These are phyloP conservation scores for Helobdella robusta DNA, from an alignment of 2,888 invertebrate genomes.

Conservation along the genomic window DNA sequence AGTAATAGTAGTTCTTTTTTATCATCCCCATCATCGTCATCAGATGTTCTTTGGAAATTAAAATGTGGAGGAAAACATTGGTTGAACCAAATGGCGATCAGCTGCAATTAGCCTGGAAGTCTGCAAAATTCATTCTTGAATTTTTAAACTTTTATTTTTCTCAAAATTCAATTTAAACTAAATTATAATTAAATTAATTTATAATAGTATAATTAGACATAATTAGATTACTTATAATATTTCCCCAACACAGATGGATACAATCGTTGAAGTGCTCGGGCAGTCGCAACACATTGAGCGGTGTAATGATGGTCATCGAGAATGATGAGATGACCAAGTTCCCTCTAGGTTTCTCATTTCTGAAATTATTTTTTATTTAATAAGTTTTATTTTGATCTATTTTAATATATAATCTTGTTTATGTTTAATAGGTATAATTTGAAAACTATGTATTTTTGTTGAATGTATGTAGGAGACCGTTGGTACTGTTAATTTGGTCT, in stretches of 20 bases:
- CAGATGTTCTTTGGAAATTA: constrained; percentile 45
- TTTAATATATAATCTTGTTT: no score
- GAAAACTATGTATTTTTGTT: no score
- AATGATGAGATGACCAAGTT: constrained; percentile 45
- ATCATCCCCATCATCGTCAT: no score
- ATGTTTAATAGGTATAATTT: no score
- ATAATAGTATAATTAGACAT: neutral
- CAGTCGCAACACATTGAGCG: constrained; percentile 47
- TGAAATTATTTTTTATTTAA: no score
- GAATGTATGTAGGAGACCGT: no score
- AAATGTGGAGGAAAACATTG: constrained; percentile 46
- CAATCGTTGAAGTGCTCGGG: constrained; percentile 47
- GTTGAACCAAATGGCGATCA: constrained; percentile 45
- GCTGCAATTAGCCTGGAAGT: constrained; percentile 49
- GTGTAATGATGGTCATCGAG: constrained; percentile 45
- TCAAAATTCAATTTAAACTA: no score
- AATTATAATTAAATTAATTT: constrained; percentile 4
- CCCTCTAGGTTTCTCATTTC: constrained; percentile 43
- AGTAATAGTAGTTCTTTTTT: no score
- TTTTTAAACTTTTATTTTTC: neutral
- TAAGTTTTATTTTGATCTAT: no score
- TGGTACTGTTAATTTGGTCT: no score
- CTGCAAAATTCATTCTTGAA: neutral
- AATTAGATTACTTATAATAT: constrained; percentile 4
- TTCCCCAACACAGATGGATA: constrained; percentile 44